Evolutionary conservation across 2,113 vertebrate species (phyloP).

Genomic region (Pogonocichla stellata): DNA sequence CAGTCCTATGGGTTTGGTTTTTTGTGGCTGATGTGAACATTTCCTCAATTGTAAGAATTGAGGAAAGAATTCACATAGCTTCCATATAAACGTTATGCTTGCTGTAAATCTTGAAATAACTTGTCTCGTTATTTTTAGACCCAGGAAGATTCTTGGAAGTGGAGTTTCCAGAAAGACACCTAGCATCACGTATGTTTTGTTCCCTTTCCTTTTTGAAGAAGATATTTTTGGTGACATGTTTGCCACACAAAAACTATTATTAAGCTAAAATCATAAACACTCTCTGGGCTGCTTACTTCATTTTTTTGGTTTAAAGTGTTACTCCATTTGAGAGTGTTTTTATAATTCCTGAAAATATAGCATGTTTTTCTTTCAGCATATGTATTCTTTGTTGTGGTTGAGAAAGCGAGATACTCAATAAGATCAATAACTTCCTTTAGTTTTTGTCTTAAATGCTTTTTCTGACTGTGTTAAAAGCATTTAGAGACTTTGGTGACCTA

Average conservation of each 20-base stretch:
- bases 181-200: constrained; percentile 69
- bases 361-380: not conserved
- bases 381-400: not conserved
- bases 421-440: not conserved
- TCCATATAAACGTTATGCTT: not conserved
- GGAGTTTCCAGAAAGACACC: constrained; percentile 46
- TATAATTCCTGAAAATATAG: not conserved
- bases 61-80: not conserved
- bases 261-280: not conserved
- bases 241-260: not conserved
- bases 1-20: not conserved
- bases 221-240: not conserved
- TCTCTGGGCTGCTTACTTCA: not conserved
- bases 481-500: not conserved
- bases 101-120: not conserved
- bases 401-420: not conserved
- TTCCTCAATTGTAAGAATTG: not conserved
- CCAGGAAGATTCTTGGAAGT: constrained; percentile 53
- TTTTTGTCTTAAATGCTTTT: not conserved
- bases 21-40: not conserved
- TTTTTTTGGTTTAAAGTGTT: not conserved
- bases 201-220: not conserved
- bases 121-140: constrained; percentile 42
- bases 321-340: not conserved
- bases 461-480: not conserved